Conservation (phyloP, 2,113 vertebrate species). For the Gorsachius goisagi region DNA sequence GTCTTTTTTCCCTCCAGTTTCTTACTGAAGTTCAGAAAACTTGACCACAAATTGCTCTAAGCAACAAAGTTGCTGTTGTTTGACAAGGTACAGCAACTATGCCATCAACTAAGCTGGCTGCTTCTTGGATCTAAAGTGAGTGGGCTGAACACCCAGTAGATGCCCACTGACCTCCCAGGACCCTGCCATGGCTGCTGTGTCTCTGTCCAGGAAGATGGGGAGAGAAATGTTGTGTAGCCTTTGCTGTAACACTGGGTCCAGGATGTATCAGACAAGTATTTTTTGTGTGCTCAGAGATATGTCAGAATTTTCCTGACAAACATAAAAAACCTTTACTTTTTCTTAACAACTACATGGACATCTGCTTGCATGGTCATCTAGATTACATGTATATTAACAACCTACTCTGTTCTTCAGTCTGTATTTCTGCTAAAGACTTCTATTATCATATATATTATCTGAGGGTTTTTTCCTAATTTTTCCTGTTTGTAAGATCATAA, state of each 20-base stretch:
- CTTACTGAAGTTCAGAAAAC: not conserved
- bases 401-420: not conserved
- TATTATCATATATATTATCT: not conserved
- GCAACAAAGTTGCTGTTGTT: not conserved
- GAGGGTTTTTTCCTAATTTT: not conserved
- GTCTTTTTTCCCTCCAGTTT: not conserved
- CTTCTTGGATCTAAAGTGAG: not conserved
- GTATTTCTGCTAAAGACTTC: not conserved
- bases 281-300: not conserved
- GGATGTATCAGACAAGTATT: not conserved
- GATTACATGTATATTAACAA: not conserved
- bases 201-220: not conserved
- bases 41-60: not conserved
- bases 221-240: not conserved
- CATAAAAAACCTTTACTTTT: not conserved
- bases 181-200: not conserved
- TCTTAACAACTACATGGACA: not conserved
- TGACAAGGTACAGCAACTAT: not conserved
- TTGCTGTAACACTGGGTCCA: not conserved
- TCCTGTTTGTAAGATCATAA: not conserved
- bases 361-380: not conserved
- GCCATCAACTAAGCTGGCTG: accelerated
- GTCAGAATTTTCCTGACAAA: not conserved
- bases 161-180: not conserved
- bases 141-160: not conserved